Evolutionary conservation across 1,140 invertebrate species (phyloP), one percentile per base, ranked within the genome.

Genomic region (Calycopis cecrops): DNA sequence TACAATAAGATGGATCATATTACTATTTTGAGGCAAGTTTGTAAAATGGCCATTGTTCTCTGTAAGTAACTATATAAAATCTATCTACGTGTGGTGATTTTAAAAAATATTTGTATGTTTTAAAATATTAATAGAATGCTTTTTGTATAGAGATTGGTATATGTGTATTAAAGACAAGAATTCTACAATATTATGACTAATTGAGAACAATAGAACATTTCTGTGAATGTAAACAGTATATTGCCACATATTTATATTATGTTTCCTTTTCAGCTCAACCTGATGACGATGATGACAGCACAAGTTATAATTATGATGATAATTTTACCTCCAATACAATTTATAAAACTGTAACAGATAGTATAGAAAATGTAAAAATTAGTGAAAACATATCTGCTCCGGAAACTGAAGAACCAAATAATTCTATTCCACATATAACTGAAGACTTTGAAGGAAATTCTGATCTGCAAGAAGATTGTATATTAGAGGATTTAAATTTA

Each of bases 401-500:
- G 9, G 9, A 9, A 7, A 44, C 9, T 44, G 40, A 16, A 44
- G 16, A 8, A 44, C 11, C n/a, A 3, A 40, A 40, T 8, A 44
- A 16, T 12, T 17, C 14, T 16, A 12, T 17, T 9, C 40, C 40
- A 16, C 40, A 14, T 60, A 59, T 63, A 52, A 28, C 62, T 51
- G 73, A 44, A 9, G 12, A 67, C 62, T 60, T 59, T 59, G 85
- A 87, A 65, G 80, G 86, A 48, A 67, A 65, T 49, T 71, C 76
- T 59, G 63, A 17, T 44, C 40, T 16, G 0, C 40, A 44, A 16
- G 40, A 44, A 44, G 40, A 44, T 44, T 44, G 40, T 44, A 16
- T 44, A 2, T 16, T 88, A 60, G 87, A 88, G 75, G 87, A 88
- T 71, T 77, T 88, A 60, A 74, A 87, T 73, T 83, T 88, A 60